Base-by-base conservation (phyloP, 2,797 vertebrate genomes). In the Lophius americanus region DNA sequence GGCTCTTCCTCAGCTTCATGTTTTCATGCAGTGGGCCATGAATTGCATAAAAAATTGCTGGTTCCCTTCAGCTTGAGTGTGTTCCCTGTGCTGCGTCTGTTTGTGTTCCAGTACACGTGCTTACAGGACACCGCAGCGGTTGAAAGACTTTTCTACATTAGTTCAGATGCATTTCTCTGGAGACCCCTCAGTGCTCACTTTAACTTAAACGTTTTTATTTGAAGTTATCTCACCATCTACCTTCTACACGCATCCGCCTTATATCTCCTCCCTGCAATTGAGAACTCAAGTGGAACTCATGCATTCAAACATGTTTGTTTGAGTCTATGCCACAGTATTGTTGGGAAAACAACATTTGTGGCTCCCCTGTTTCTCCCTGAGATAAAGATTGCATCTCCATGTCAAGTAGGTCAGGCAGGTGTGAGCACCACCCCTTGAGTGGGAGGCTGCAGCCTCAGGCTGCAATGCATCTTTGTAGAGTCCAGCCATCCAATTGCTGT, bases 311-410 rank as follows among this genome's bases (percentile, higher is more conserved):
- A 61, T 76, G 66, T 82, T 87, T 81, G 50, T 74, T 78, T 75
- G 61, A 81, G 68, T 75, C 72, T 50, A 58, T 73, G 68, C 64
- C 75, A 68, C 73, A 68, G 68, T 79, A 60, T 70, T 68, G 68
- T 70, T 64, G 51, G 39, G 51, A 60, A 78, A 84, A 80, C 60
- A 60, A 70, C 62, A 70, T 73, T 50, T 77, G 53, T 70, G 72
- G 65, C 70, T 69, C 41, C 43, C 46, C 49, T 43, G 60, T 75
- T 61, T 68, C 69, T 85, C 73, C 64, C 48, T 6, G 11, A 73
- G 67, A 83, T 68, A 50, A 67, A 82, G 78, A 85, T 85, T 81
- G 73, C 68, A 82, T 90, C 70, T 86, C 79, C 77, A 79, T 87
- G 84, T 84, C 71, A 85, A 85, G 51, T 58, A 80, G 81, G 51